phyloP scores from a whole-genome alignment of 2,113 vertebrate species.

The Nothobranchius kuhntae region DNA sequence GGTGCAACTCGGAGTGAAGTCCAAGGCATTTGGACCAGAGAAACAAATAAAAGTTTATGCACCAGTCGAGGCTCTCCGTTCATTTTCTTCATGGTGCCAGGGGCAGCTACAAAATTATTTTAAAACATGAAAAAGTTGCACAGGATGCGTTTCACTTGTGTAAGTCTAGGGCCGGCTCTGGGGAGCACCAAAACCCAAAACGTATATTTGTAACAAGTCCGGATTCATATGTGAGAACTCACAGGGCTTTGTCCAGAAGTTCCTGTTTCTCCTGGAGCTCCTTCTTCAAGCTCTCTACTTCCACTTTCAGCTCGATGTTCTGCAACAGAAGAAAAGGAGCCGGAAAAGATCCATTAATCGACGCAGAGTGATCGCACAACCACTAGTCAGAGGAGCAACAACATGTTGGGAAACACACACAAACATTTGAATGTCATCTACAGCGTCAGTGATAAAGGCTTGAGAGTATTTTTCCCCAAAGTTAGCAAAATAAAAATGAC shows the following conservation, averaged over 20 bases:
- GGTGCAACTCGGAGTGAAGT: no score
- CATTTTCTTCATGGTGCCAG: no score
- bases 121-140: no score
- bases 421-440: not conserved
- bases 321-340: slow-evolving; percentile 68
- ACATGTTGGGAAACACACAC: not conserved
- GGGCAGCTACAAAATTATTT: no score
- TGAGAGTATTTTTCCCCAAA: not conserved
- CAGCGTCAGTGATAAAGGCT: not conserved
- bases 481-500: no score
- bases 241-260: slow-evolving; percentile 90
- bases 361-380: not conserved
- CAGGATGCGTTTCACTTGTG: no score
- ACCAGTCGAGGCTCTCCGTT: no score
- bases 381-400: not conserved
- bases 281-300: slow-evolving; percentile 96
- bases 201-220: no score
- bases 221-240: slow-evolving; percentile 58
- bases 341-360: not conserved
- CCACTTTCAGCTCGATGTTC: slow-evolving; percentile 98
- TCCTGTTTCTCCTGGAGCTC: slow-evolving; percentile 94
- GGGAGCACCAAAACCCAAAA: no score
- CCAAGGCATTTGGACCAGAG: no score
- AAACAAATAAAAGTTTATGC: no score
- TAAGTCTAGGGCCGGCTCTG: no score